phyloP scores from a whole-genome alignment of 2,113 vertebrate species.

The Callithrix jacchus region DNA sequence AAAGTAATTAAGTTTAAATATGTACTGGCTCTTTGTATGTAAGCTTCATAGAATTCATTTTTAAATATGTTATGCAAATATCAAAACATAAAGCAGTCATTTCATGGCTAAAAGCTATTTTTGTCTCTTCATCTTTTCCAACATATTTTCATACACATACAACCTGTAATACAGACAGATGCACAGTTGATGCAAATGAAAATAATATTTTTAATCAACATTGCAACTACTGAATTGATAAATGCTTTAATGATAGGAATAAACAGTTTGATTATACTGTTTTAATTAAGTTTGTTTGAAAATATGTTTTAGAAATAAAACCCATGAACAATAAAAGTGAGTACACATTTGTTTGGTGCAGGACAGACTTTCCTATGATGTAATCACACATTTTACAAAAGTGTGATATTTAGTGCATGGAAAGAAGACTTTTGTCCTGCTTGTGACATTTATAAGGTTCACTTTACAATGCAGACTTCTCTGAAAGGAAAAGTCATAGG shows the following conservation, averaged over 20 bases:
- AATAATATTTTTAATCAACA: slow-evolving; percentile 25
- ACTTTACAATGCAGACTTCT: slow-evolving; percentile 53
- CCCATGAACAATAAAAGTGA: slow-evolving; percentile 44
- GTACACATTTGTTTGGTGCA: slow-evolving; percentile 60
- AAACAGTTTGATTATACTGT: not conserved
- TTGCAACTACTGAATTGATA: not conserved
- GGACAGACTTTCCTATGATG: slow-evolving; percentile 62
- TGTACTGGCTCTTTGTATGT: not conserved
- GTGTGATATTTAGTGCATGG: slow-evolving; percentile 44
- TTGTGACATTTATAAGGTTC: slow-evolving; percentile 60
- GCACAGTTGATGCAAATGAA: slow-evolving; percentile 32
- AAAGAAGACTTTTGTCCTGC: slow-evolving; percentile 24
- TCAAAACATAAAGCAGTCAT: slow-evolving; percentile 36
- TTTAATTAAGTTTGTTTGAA: slow-evolving; percentile 48
- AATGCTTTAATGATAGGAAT: not conserved
- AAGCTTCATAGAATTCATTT: slow-evolving; percentile 68
- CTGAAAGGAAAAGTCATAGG: slow-evolving; percentile 55
- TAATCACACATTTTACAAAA: slow-evolving; percentile 70
- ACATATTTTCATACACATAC: not conserved
- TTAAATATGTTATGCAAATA: slow-evolving; percentile 69
- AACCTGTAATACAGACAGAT: slow-evolving; percentile 47
- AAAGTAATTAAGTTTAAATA: slow-evolving; percentile 56
- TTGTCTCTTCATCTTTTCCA: slow-evolving; percentile 19
- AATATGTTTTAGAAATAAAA: slow-evolving; percentile 55
- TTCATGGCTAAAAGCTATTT: slow-evolving; percentile 3